A percentile compares a stretch with the other conserved stretches of the same genome.
Evolutionary conservation across 2,113 vertebrate genomes (phyloP).

Genomic region (Oreochromis niloticus): DNA sequence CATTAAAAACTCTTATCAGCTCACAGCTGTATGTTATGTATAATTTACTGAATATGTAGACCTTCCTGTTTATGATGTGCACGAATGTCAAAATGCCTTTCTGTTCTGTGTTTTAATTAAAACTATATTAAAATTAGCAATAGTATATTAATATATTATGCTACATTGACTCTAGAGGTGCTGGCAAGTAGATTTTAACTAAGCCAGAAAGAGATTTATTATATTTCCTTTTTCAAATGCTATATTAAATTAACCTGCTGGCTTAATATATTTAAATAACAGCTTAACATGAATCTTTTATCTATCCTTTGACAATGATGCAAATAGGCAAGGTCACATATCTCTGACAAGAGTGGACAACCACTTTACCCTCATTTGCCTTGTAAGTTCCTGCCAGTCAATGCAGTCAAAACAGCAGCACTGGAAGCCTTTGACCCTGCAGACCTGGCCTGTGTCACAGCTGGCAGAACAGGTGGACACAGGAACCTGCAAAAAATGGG

Average conservation of each 20-base stretch:
- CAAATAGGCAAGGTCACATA: too few relatives aligned
- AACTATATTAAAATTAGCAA: background rate
- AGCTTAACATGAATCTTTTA: too few relatives aligned
- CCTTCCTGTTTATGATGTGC: background rate
- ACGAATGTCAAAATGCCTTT: background rate
- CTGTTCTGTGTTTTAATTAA: background rate
- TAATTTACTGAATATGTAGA: too few relatives aligned
- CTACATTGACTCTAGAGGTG: too few relatives aligned
- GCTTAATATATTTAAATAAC: background rate
- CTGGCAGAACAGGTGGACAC: slow-evolving; percentile 75
- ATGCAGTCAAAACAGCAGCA: slow-evolving; percentile 86
- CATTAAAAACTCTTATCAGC: background rate
- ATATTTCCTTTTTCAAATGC: too few relatives aligned
- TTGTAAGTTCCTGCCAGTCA: slow-evolving; percentile 81
- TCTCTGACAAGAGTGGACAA: background rate
- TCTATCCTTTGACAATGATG: background rate
- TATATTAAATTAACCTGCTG: background rate
- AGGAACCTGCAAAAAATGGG: slow-evolving; percentile 65
- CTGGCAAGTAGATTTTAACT: too few relatives aligned
- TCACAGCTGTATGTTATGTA: too few relatives aligned
- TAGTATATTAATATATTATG: too few relatives aligned
- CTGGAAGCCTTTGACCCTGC: slow-evolving; percentile 72
- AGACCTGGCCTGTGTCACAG: slow-evolving; percentile 73
- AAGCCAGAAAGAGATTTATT: too few relatives aligned
- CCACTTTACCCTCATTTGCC: slow-evolving; percentile 38